Evolutionary conservation across 2,113 vertebrate genomes (phyloP), one percentile per base, ranked within the genome.

Genomic region (Tauraco erythrolophus): DNA sequence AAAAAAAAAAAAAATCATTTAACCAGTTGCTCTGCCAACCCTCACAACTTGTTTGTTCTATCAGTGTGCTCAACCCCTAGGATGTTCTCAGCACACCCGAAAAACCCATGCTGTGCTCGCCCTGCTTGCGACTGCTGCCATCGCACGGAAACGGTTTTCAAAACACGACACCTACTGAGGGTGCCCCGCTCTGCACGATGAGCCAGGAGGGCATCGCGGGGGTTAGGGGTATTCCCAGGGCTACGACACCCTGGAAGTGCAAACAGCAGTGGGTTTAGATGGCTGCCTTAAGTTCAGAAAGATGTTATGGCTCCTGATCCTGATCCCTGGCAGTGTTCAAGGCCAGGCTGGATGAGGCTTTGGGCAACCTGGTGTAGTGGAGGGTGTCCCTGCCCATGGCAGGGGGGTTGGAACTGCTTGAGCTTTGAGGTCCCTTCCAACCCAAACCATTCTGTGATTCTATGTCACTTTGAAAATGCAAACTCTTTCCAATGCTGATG

Each of bases 191-290:
- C 57, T 62, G 37, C 24, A 27, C 3, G 15, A 78, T 35, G 46
- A 68, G 60, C 17, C 62, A 46, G 24, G 17, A 81, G 58, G 37
- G 39, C 30, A 33, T 3, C 46, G 66, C 4, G 2, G 24, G 62
- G 24, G 23, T 24, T 17, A 23, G 14, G 45, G 37, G 13, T 45
- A 35, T 39, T 89, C 37, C 46, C 31, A 50, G 31, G 7, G 31
- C 45, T 62, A 50, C 0, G 0, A 43, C 18, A 48, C 19, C 43
- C 27, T 23, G n/a, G 19, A 39, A 72, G 46, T 0, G 1, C 54
- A 71, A 76, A 50, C 24, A 58, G 46, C 27, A 28, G 39, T 13
- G 22, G 24, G 22, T 75, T 89, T 51, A 58, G 35, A 51, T 53
- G 37, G 31, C 33, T 89, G 50, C 28, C n/a, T 17, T 31, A 21